Conservation (phyloP, 23 tunicate species). For the Trididemnum miniatum region DNA sequence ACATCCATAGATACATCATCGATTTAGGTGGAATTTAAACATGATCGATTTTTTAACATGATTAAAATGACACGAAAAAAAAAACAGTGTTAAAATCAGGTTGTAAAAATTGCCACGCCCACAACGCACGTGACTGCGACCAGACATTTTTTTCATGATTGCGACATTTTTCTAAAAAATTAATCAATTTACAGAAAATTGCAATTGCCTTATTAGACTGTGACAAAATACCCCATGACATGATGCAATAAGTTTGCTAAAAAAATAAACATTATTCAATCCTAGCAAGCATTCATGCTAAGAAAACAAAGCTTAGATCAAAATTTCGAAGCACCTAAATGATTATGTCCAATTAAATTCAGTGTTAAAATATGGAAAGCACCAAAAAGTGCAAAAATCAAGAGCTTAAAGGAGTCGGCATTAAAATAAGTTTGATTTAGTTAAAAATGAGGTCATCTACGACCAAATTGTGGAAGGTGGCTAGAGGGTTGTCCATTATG, state of each 20-base stretch:
- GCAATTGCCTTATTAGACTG: neutral
- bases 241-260: neutral
- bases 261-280: neutral
- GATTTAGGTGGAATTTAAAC: neutral
- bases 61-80: neutral
- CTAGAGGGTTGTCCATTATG: no score
- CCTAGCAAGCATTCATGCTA: no score
- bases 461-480: no score
- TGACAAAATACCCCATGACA: neutral
- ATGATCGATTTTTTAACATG: constrained; percentile 5
- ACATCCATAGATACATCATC: no score
- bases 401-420: no score
- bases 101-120: neutral
- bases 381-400: neutral
- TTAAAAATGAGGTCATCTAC: no score
- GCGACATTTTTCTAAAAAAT: neutral
- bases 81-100: neutral
- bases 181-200: neutral
- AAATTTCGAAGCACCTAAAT: no score
- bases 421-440: no score
- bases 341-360: no score
- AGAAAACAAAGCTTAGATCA: no score
- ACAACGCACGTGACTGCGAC: neutral
- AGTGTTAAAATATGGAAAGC: neutral
- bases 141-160: neutral